Percentiles rank a stretch among this genome's conserved stretches.
Conservation (phyloP, 2,888 invertebrate species). For the Clunio marinus region DNA sequence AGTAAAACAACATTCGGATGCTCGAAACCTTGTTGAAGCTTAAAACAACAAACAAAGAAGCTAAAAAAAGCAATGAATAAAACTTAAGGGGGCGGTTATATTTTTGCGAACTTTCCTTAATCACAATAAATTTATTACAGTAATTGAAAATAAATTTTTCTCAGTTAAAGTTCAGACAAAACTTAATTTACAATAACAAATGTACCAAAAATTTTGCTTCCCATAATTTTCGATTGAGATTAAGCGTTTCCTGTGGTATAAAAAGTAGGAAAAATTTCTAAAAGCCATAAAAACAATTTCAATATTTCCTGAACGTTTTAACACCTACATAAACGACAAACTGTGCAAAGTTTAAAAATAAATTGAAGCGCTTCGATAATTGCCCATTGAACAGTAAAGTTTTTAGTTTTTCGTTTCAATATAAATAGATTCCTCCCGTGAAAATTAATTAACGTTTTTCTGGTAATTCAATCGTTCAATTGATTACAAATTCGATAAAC, state of each 20-base stretch:
- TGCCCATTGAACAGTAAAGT: conserved; percentile 24
- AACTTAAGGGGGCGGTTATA: background rate
- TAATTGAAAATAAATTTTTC: background rate
- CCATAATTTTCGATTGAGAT: too few species aligned
- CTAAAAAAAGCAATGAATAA: background rate
- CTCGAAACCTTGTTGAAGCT: conserved; percentile 3
- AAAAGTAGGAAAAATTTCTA: too few species aligned
- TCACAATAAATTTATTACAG: background rate
- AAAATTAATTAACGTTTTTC: background rate
- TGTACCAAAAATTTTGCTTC: too few species aligned
- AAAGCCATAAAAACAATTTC: background rate
- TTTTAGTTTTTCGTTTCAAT: background rate
- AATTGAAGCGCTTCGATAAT: background rate
- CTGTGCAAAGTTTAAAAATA: background rate
- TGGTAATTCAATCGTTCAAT: background rate
- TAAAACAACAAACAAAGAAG: background rate
- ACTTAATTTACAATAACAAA: background rate
- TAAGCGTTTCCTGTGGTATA: too few species aligned
- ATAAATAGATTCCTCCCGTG: background rate
- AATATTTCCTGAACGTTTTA: background rate
- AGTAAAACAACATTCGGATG: too few species aligned
- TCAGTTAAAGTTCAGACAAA: background rate
- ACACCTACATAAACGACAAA: too few species aligned
- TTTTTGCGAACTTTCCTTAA: background rate
- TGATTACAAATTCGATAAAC: background rate